Conservation (phyloP, 1,140 invertebrate genomes). For the Scaptomyza montana region DNA sequence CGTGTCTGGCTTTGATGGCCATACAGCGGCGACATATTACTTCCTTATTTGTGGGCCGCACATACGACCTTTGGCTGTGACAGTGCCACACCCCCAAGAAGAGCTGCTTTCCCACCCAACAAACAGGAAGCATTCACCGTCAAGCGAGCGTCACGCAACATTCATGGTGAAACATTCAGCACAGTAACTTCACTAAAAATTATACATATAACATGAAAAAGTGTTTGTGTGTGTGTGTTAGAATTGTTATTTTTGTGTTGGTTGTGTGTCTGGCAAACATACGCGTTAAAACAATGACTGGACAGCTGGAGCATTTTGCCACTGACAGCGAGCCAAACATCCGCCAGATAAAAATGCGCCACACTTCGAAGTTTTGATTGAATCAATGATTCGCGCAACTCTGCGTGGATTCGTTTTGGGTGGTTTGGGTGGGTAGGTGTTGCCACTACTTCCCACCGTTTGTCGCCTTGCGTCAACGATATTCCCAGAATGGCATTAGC, state of each 20-base stretch:
- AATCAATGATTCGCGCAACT: slow-evolving; percentile 51
- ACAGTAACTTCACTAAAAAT: slow-evolving; percentile 42
- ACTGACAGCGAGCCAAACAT: slow-evolving; percentile 78
- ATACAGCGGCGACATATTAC: slow-evolving; percentile 72
- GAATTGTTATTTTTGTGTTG: slow-evolving; percentile 10
- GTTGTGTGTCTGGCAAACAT: slow-evolving; percentile 39
- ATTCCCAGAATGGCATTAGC: slow-evolving; percentile 13
- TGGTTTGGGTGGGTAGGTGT: neutral
- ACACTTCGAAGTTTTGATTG: slow-evolving; percentile 63
- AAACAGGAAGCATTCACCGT: slow-evolving; percentile 1
- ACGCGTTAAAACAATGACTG: slow-evolving; percentile 77
- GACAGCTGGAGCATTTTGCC: slow-evolving; percentile 60
- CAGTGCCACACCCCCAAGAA: slow-evolving; percentile 3
- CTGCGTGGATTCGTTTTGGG: neutral
- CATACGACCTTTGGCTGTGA: slow-evolving; percentile 56
- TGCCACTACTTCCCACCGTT: slow-evolving; percentile 7
- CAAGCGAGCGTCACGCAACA: slow-evolving; percentile 32
- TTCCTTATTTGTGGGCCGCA: slow-evolving; percentile 77
- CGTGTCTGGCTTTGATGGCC: slow-evolving; percentile 67
- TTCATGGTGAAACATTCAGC: slow-evolving; percentile 69
- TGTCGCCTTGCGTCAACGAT: slow-evolving; percentile 5
- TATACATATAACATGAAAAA: slow-evolving; percentile 29
- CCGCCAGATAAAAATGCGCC: slow-evolving; percentile 73
- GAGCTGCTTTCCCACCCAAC: neutral
- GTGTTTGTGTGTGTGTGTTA: slow-evolving; percentile 9